Evolutionary conservation across 2,888 invertebrate genomes (phyloP).

Genomic region (Bombylius discolor): DNA sequence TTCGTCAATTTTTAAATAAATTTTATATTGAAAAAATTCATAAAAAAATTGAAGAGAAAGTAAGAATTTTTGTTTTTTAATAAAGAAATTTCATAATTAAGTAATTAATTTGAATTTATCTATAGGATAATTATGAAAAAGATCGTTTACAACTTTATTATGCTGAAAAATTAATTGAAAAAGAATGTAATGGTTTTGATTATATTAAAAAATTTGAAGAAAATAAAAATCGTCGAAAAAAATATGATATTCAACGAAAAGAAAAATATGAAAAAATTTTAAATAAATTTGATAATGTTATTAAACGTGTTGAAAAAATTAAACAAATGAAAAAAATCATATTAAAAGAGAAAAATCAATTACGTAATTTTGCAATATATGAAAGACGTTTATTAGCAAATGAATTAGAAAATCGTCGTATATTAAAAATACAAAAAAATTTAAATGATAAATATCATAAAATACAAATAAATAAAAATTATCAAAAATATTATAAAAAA

Average conservation of each 20-base stretch:
- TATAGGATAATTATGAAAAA: too few species aligned
- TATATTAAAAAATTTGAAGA: too few species aligned
- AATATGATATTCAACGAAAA: constrained; percentile 22
- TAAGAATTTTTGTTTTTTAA: constrained; percentile 1
- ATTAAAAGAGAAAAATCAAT: constrained; percentile 22
- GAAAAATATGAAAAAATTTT: constrained; percentile 15
- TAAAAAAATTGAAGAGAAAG: constrained; percentile 23
- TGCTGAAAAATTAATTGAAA: too few species aligned
- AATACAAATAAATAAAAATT: not conserved
- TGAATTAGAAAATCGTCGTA: constrained; percentile 17
- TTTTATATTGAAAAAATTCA: constrained; percentile 43
- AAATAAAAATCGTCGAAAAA: not conserved
- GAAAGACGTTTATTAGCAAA: constrained; percentile 20
- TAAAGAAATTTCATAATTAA: too few species aligned
- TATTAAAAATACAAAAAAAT: not conserved
- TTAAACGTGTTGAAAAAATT: constrained; percentile 20
- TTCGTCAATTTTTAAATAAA: constrained; percentile 46
- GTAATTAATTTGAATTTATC: too few species aligned
- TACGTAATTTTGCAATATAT: constrained; percentile 22
- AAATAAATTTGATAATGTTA: constrained; percentile 18
- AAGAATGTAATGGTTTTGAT: too few species aligned
- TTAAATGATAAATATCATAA: not conserved
- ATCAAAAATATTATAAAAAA: not conserved
- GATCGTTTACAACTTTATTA: too few species aligned
- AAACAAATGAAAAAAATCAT: constrained; percentile 17